Conservation (phyloP, 2,113 vertebrate genomes). For the Elachura formosa region DNA sequence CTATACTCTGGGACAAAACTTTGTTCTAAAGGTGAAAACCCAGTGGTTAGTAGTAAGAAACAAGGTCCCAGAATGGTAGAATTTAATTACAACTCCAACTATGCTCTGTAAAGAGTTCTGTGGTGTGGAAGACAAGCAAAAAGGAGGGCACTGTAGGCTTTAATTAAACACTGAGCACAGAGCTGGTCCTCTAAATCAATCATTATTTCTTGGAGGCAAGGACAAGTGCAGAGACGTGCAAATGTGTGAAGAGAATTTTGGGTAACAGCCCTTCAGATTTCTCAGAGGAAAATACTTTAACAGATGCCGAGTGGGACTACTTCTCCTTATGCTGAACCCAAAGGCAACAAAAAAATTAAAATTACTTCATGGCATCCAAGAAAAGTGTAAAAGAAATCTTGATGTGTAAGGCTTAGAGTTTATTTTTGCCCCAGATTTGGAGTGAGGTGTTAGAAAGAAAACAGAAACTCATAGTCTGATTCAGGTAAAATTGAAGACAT, state of each 20-base stretch:
- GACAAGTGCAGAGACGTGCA: not conserved
- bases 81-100: not conserved
- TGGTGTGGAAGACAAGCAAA: not conserved
- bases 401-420: not conserved
- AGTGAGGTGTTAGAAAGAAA: not conserved
- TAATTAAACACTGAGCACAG: conserved; percentile 12
- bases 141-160: not conserved
- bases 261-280: conserved; percentile 13
- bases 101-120: not conserved
- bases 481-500: not conserved
- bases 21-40: not conserved
- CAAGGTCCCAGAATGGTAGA: not conserved
- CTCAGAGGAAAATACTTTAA: not conserved
- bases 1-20: not conserved
- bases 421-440: not conserved
- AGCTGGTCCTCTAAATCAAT: not conserved
- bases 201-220: conserved; percentile 21
- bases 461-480: not conserved
- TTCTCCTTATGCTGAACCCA: conserved; percentile 34
- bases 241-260: conserved; percentile 46
- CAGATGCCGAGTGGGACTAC: conserved; percentile 33
- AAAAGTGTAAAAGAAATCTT: not conserved
- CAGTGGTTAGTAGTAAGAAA: not conserved
- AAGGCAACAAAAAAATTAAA: not conserved
- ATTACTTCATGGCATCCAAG: not conserved